These are phyloP conservation scores for Melanotus villosus DNA, from an alignment of 2,888 invertebrate species.

Conservation along the genomic window DNA sequence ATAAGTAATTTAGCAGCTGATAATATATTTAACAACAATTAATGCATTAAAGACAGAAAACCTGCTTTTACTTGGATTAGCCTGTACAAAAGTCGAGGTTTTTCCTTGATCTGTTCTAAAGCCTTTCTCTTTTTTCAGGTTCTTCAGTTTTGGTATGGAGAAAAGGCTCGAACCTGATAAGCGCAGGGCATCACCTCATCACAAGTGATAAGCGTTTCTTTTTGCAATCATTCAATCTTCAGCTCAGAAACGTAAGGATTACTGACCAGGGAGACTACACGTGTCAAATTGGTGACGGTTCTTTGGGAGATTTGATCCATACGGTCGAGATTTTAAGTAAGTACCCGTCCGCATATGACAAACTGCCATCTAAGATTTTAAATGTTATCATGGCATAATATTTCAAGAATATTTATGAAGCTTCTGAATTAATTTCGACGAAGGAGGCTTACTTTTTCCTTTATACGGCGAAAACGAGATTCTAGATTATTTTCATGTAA, in stretches of 20 bases:
- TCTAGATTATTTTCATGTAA: conserved; percentile 43
- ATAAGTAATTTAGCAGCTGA: too few species aligned
- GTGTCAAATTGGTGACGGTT: conserved; percentile 72
- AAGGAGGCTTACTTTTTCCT: conserved; percentile 19
- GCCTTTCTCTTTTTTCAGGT: conserved; percentile 64
- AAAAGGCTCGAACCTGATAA: conserved; percentile 69
- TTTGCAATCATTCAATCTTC: conserved; percentile 70
- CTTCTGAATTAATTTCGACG: conserved; percentile 3
- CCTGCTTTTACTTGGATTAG: too few species aligned
- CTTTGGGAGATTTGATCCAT: conserved; percentile 71
- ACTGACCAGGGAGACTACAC: conserved; percentile 73
- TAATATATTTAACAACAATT: too few species aligned
- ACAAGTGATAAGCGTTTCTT: conserved; percentile 70
- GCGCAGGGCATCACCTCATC: conserved; percentile 71
- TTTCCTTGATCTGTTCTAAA: not conserved
- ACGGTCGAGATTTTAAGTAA: conserved; percentile 72
- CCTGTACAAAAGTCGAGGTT: too few species aligned
- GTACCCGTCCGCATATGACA: conserved; percentile 55
- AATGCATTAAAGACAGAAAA: too few species aligned
- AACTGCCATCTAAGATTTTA: too few species aligned
- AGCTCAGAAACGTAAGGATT: conserved; percentile 70
- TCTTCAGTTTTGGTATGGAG: conserved; percentile 72
- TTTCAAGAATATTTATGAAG: not conserved
- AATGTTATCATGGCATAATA: too few species aligned
- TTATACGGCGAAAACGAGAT: conserved; percentile 26